phyloP scores from a whole-genome alignment of 2,113 vertebrate species.

The Fulmarus glacialis region DNA sequence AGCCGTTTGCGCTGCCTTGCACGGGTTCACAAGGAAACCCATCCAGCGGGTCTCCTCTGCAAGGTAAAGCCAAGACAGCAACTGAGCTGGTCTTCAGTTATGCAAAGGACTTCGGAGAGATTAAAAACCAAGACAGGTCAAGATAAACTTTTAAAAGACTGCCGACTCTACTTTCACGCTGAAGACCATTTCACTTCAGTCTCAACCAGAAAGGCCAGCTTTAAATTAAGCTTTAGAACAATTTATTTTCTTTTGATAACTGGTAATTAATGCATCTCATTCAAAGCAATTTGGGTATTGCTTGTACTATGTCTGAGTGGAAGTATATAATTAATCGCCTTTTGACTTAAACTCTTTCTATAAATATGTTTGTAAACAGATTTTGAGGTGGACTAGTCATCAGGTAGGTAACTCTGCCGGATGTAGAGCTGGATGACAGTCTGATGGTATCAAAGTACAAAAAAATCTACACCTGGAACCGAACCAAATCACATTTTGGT shows the following conservation, averaged over 20 bases:
- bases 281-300: background rate
- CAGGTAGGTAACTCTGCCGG: background rate
- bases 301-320: background rate
- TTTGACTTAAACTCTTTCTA: background rate
- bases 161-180: background rate
- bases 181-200: background rate
- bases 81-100: background rate
- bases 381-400: background rate
- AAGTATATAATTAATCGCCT: background rate
- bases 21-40: background rate
- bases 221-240: slow-evolving; percentile 6
- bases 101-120: background rate
- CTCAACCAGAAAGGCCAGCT: background rate
- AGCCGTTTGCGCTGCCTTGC: background rate
- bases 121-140: background rate
- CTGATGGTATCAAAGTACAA: background rate
- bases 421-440: background rate
- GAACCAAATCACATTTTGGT: background rate
- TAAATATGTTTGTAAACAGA: background rate
- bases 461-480: background rate
- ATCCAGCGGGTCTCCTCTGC: background rate
- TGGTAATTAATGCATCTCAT: slow-evolving; percentile 10
- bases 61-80: background rate
- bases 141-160: background rate
- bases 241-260: slow-evolving; percentile 18